Percentiles rank a stretch among this genome's conserved stretches.
Conservation (phyloP, 2,113 vertebrate genomes). For the Cyprinodon variegatus region DNA sequence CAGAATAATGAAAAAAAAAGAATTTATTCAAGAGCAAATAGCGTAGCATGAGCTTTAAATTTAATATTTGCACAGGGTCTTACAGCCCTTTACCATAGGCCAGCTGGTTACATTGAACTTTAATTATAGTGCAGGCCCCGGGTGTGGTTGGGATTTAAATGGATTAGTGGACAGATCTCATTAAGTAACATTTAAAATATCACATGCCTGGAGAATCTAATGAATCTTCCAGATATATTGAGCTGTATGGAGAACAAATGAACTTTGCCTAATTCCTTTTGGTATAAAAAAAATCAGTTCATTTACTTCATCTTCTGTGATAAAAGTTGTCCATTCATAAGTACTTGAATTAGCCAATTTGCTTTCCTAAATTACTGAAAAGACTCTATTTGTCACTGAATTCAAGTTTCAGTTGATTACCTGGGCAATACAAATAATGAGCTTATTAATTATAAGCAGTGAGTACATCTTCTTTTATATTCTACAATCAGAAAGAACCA, state of each 20-base stretch:
- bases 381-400: constrained; percentile 54
- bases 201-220: constrained; percentile 1
- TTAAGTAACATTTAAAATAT: constrained; percentile 1
- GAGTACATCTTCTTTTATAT: constrained; percentile 61
- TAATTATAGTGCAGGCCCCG: neutral
- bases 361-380: constrained; percentile 26
- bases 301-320: neutral
- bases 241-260: constrained; percentile 22
- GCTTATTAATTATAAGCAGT: constrained; percentile 61
- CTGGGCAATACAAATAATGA: constrained; percentile 61
- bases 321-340: constrained; percentile 9
- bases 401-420: constrained; percentile 61
- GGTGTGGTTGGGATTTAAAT: constrained; percentile 22
- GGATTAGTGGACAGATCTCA: constrained; percentile 11
- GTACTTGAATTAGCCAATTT: constrained; percentile 4
- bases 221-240: neutral
- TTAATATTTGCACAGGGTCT: neutral
- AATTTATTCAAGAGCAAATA: neutral
- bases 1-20: neutral
- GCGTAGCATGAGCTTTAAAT: neutral
- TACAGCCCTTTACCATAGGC: neutral
- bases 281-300: neutral
- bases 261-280: constrained; percentile 15
- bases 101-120: neutral
- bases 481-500: constrained; percentile 71